These are phyloP conservation scores for Cebidichthys violaceus DNA, from an alignment of 2,113 vertebrate genomes.

Conservation along the genomic window DNA sequence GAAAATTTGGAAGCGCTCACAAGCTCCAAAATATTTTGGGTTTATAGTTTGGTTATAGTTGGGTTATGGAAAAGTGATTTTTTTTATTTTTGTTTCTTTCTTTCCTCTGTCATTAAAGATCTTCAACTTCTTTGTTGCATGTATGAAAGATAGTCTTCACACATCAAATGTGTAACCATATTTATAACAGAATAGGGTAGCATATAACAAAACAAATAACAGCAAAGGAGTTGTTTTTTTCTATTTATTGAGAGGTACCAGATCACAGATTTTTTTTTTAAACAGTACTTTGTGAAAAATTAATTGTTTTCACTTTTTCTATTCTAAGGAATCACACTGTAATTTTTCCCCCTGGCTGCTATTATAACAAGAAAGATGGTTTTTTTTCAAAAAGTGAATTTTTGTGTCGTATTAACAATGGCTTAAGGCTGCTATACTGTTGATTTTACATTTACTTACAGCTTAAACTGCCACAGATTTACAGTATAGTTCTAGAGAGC, in stretches of 20 bases:
- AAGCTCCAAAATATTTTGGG: conserved; percentile 49
- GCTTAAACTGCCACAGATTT: conserved; percentile 81
- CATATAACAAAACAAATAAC: conserved; percentile 57
- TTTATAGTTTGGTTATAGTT: not conserved
- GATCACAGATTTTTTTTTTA: conserved; percentile 66
- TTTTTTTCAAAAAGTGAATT: conserved; percentile 44
- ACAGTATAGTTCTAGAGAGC: conserved; percentile 79
- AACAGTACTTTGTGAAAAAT: conserved; percentile 47
- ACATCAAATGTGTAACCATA: conserved; percentile 53
- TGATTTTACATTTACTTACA: conserved; percentile 67
- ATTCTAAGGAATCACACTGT: conserved; percentile 77
- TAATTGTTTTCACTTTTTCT: conserved; percentile 37
- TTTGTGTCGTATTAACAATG: conserved; percentile 73
- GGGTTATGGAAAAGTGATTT: conserved; percentile 40
- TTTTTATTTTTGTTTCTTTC: conserved; percentile 38
- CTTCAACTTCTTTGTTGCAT: conserved; percentile 62
- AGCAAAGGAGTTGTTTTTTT: conserved; percentile 61
- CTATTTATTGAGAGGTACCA: conserved; percentile 81
- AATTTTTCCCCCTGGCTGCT: conserved; percentile 80
- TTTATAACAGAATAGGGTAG: conserved; percentile 69
- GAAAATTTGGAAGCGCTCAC: conserved; percentile 43
- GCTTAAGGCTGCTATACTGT: conserved; percentile 80
- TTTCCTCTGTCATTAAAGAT: conserved; percentile 35
- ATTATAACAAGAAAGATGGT: conserved; percentile 66
- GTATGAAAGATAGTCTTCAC: conserved; percentile 59